Conservation (phyloP, 2,113 vertebrate genomes). For the Pelusios castaneus region DNA sequence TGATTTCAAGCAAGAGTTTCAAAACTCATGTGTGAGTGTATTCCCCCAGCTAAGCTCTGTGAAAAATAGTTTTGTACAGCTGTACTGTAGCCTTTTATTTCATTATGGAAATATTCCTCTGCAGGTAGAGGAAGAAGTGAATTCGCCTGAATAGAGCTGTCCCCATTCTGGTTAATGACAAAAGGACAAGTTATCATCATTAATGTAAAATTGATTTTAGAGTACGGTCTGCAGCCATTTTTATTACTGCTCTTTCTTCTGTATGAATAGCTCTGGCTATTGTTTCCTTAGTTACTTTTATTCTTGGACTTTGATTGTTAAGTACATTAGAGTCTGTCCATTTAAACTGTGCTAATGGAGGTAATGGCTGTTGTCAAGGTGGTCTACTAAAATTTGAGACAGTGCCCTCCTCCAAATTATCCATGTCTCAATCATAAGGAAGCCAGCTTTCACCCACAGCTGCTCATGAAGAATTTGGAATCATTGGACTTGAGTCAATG, state of each 20-base stretch:
- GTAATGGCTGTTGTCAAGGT: neutral
- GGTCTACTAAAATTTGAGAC: neutral
- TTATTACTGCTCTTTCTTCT: neutral
- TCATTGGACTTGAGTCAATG: neutral
- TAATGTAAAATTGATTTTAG: neutral
- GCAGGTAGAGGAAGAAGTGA: neutral
- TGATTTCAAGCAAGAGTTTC: neutral
- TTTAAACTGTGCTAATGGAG: neutral
- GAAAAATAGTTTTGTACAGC: neutral
- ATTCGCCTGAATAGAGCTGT: neutral
- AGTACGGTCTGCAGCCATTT: neutral
- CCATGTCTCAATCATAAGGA: neutral
- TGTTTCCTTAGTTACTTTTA: neutral
- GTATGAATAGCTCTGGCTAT: neutral
- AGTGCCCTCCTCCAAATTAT: accelerated
- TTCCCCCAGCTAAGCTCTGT: neutral
- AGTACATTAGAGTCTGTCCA: neutral
- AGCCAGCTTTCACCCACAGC: neutral
- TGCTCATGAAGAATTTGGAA: neutral
- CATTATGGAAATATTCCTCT: neutral
- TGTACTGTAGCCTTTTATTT: neutral
- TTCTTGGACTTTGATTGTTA: neutral
- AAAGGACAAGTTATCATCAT: neutral
- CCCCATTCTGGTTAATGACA: neutral
- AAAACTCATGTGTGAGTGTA: neutral